phyloP scores from a whole-genome alignment of 2,888 invertebrate species.

The Erebia epiphron region DNA sequence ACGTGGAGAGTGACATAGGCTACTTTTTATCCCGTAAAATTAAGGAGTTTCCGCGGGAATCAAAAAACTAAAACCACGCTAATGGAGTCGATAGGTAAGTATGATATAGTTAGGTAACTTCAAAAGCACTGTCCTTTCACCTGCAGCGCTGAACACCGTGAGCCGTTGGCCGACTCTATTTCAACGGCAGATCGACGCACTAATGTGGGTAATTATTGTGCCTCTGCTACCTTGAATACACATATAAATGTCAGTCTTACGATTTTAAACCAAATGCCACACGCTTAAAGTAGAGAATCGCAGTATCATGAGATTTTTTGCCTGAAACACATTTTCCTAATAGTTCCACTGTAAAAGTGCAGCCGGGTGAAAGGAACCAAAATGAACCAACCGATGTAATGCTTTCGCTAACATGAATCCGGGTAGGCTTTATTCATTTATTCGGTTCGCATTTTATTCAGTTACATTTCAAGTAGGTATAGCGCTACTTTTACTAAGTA shows the following conservation, averaged over 20 bases:
- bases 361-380: slow-evolving; percentile 31
- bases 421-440: slow-evolving; percentile 23
- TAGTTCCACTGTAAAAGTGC: slow-evolving; percentile 35
- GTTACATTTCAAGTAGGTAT: slow-evolving; percentile 13
- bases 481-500: neutral
- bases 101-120: too few species aligned
- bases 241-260: slow-evolving; percentile 29
- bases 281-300: slow-evolving; percentile 20
- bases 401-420: slow-evolving; percentile 34
- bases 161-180: slow-evolving; percentile 53
- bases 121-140: too few species aligned
- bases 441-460: slow-evolving; percentile 14
- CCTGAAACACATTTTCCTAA: slow-evolving; percentile 34
- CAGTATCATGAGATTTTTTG: slow-evolving; percentile 9
- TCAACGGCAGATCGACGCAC: slow-evolving; percentile 42
- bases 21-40: too few species aligned
- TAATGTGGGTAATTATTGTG: slow-evolving; percentile 39
- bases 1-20: too few species aligned
- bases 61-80: too few species aligned
- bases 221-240: slow-evolving; percentile 34
- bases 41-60: too few species aligned
- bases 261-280: slow-evolving; percentile 20
- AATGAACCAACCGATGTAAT: slow-evolving; percentile 35
- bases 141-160: slow-evolving; percentile 32
- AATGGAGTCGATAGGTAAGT: too few species aligned